These are phyloP conservation scores for Luperina nickerlii DNA, from an alignment of 2,888 invertebrate species.

Conservation along the genomic window DNA sequence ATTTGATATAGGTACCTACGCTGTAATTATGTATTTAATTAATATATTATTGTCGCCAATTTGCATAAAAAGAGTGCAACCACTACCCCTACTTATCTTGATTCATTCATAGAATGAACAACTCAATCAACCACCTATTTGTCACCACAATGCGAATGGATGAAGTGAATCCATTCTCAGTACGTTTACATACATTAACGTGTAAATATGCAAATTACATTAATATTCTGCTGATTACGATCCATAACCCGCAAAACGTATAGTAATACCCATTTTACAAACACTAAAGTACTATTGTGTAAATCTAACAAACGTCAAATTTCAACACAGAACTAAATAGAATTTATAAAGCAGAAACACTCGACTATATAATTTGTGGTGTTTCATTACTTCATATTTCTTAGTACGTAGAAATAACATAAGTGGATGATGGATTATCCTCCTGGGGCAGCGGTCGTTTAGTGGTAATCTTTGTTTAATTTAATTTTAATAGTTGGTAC, in stretches of 20 bases:
- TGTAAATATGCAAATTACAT: constrained; percentile 52
- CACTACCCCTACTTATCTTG: neutral
- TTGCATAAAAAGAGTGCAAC: constrained; percentile 36
- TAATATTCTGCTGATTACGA: constrained; percentile 54
- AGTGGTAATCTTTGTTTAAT: constrained; percentile 85
- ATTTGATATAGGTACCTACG: constrained; percentile 9
- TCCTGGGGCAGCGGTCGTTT: constrained; percentile 73
- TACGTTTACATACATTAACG: constrained; percentile 35
- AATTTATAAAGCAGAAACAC: constrained; percentile 70
- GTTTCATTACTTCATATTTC: constrained; percentile 85
- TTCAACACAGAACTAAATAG: constrained; percentile 66
- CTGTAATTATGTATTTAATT: constrained; percentile 23
- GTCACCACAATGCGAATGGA: constrained; percentile 29
- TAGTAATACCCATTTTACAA: constrained; percentile 57
- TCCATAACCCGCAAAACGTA: constrained; percentile 44
- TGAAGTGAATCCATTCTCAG: constrained; percentile 33
- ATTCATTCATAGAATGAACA: constrained; percentile 30
- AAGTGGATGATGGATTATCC: constrained; percentile 81
- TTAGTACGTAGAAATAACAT: constrained; percentile 71
- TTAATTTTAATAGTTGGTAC: constrained; percentile 83
- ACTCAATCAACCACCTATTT: constrained; percentile 37
- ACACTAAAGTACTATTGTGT: constrained; percentile 55
- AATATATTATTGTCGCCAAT: constrained; percentile 3
- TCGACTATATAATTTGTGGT: constrained; percentile 74
- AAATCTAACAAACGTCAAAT: constrained; percentile 67